These are phyloP conservation scores for Hippoglossus hippoglossus DNA, from an alignment of 2,797 vertebrate genomes.

Conservation along the genomic window DNA sequence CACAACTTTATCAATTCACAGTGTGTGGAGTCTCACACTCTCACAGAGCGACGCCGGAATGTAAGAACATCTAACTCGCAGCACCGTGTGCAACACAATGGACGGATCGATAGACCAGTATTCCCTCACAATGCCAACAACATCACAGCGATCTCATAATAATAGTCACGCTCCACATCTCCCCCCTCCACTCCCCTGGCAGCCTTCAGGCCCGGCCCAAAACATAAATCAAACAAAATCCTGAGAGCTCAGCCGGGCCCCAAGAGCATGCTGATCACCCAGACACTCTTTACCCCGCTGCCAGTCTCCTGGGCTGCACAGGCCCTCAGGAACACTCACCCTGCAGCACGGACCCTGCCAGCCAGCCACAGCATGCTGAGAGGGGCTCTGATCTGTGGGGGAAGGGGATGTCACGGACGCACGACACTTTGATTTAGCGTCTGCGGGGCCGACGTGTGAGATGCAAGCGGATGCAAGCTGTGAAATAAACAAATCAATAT, in stretches of 20 bases:
- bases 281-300: slow-evolving; percentile 35
- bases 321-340: slow-evolving; percentile 42
- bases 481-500: slow-evolving; percentile 68
- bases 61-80: slow-evolving; percentile 38
- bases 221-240: slow-evolving; percentile 72
- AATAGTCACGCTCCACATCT: slow-evolving; percentile 47
- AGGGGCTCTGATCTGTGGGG: slow-evolving; percentile 38
- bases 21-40: slow-evolving; percentile 15
- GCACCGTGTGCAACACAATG: slow-evolving; percentile 53
- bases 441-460: slow-evolving; percentile 42
- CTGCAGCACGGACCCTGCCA: slow-evolving; percentile 50
- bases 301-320: slow-evolving; percentile 50
- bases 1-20: slow-evolving; percentile 13
- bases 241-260: slow-evolving; percentile 49
- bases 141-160: slow-evolving; percentile 54
- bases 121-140: slow-evolving; percentile 63
- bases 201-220: slow-evolving; percentile 51
- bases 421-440: slow-evolving; percentile 61
- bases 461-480: slow-evolving; percentile 49
- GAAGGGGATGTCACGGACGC: slow-evolving; percentile 29
- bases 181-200: slow-evolving; percentile 31
- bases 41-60: slow-evolving; percentile 7
- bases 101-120: slow-evolving; percentile 59
- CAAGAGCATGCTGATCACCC: slow-evolving; percentile 70
- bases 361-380: slow-evolving; percentile 19